Evolutionary conservation across 2,113 vertebrate genomes (phyloP).

Genomic region (Rhinoderma darwinii): DNA sequence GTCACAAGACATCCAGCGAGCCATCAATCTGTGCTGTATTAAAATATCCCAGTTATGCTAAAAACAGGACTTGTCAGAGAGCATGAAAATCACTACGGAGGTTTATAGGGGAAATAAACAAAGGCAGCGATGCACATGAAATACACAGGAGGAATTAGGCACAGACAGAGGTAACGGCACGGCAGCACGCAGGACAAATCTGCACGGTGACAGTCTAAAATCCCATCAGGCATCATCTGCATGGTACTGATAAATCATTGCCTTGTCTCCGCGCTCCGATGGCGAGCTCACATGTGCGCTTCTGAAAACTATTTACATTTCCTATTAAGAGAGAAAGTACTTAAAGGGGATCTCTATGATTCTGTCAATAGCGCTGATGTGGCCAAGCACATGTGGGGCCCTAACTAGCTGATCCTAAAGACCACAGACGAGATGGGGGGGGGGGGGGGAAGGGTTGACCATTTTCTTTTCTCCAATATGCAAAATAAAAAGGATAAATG

Average conservation of each 20-base stretch:
- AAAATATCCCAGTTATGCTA: conserved; percentile 30
- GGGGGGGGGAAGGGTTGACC: too few species aligned
- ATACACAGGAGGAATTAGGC: conserved; percentile 41
- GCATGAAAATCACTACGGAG: conserved; percentile 42
- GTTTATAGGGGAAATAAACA: conserved; percentile 50
- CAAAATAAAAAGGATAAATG: too few species aligned
- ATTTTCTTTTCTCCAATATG: too few species aligned
- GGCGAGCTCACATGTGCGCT: neutral
- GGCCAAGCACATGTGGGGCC: too few species aligned
- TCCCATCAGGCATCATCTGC: conserved; percentile 50
- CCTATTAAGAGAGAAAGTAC: neutral
- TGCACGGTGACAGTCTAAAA: neutral
- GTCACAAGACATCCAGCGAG: conserved; percentile 18
- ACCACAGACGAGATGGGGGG: too few species aligned
- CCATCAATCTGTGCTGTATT: conserved; percentile 28
- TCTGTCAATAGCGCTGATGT: too few species aligned
- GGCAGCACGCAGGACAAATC: neutral
- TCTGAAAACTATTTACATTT: conserved; percentile 12
- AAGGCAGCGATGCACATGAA: conserved; percentile 57
- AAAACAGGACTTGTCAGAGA: neutral
- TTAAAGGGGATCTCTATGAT: neutral
- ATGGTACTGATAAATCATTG: conserved; percentile 41
- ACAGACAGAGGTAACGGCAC: neutral
- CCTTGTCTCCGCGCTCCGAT: conserved; percentile 11
- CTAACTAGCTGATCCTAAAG: too few species aligned